These are phyloP conservation scores for Cataglyphis rosenhaueri DNA, from an alignment of 2,888 invertebrate genomes.

Conservation along the genomic window DNA sequence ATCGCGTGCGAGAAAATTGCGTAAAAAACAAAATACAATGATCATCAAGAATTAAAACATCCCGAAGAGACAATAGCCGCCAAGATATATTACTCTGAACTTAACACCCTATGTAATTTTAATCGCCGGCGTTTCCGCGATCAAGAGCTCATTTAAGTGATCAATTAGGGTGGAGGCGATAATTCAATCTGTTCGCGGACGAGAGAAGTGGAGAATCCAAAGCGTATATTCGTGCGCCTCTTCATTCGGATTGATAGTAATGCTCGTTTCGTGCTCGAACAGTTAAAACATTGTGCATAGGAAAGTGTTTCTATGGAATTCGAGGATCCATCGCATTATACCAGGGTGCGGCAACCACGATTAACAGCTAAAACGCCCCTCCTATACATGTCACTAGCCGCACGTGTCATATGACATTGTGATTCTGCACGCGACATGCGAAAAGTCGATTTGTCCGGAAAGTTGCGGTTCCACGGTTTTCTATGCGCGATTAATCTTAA, in stretches of 20 bases:
- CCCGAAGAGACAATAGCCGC: neutral
- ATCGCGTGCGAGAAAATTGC: neutral
- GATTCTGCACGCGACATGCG: slow-evolving; percentile 7
- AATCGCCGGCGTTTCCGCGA: neutral
- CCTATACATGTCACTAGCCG: slow-evolving; percentile 28
- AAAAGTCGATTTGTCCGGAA: slow-evolving; percentile 24
- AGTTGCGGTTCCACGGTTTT: neutral
- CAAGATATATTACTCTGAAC: neutral
- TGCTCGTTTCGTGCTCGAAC: slow-evolving; percentile 43
- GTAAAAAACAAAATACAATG: neutral
- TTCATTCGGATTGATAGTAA: slow-evolving; percentile 29
- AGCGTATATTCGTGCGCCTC: slow-evolving; percentile 45
- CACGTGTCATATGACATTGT: slow-evolving; percentile 26
- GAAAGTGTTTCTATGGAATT: slow-evolving; percentile 25
- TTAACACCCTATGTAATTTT: slow-evolving; percentile 20
- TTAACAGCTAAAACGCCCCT: slow-evolving; percentile 10
- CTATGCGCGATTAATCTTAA: neutral
- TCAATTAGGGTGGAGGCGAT: neutral
- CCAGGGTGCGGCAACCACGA: slow-evolving; percentile 27
- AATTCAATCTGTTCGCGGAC: slow-evolving; percentile 1
- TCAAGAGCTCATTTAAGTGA: slow-evolving; percentile 30
- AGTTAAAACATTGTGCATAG: slow-evolving; percentile 24
- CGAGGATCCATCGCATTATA: slow-evolving; percentile 13
- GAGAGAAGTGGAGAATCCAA: slow-evolving; percentile 25
- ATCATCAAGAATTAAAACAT: neutral